phyloP scores from a whole-genome alignment of 1,140 invertebrate species.

The Rhizoglyphus robini region DNA sequence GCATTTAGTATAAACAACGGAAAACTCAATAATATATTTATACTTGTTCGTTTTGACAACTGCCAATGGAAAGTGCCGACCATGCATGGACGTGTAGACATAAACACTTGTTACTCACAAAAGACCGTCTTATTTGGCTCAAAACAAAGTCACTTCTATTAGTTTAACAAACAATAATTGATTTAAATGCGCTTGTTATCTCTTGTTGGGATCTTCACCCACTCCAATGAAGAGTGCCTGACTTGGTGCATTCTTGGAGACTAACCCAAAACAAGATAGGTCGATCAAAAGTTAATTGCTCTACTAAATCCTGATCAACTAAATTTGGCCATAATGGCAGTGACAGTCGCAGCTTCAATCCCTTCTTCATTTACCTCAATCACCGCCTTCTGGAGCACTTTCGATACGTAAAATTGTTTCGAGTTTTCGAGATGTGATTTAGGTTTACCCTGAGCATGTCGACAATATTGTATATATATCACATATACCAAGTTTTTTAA shows the following conservation, averaged over 20 bases:
- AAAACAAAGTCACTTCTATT: no score
- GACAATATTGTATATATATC: constrained; percentile 28
- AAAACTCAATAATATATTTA: no score
- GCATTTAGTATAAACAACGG: no score
- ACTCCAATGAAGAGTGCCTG: constrained; percentile 25
- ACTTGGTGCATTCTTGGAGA: constrained; percentile 21
- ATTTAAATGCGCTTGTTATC: no score
- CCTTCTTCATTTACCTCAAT: constrained; percentile 53
- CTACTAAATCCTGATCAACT: constrained; percentile 29
- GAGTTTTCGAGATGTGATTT: no score
- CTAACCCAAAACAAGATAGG: constrained; percentile 27
- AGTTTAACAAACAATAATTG: no score
- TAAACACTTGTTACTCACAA: no score
- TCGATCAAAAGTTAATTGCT: constrained; percentile 36
- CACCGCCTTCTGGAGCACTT: constrained; percentile 40
- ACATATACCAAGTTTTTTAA: constrained; percentile 26
- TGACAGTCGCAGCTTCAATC: constrained; percentile 53
- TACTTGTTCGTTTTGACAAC: no score
- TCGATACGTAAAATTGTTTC: constrained; percentile 26
- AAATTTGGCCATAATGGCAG: constrained; percentile 33
- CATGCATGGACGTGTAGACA: no score
- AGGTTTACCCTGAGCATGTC: constrained; percentile 26
- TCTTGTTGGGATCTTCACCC: constrained; percentile 21
- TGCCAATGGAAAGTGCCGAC: no score
- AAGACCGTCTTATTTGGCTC: no score